These are phyloP conservation scores for Ctenosaura bakeri DNA, from an alignment of 2,797 vertebrate genomes.

Conservation along the genomic window DNA sequence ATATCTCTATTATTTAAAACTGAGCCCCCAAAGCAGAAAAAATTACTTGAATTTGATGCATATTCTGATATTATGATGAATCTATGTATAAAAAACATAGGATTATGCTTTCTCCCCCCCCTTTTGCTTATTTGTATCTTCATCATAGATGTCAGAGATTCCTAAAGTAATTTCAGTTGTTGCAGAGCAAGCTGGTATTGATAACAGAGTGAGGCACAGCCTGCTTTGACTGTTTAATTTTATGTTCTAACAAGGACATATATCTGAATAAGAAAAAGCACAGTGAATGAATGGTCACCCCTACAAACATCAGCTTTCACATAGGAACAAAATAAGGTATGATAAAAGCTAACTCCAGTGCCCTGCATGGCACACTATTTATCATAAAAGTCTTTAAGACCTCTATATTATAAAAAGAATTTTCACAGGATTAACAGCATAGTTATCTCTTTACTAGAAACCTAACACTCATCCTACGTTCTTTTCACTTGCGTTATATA, in stretches of 20 bases:
- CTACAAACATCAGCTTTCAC: not conserved
- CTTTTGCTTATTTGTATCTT: too few species aligned
- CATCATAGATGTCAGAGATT: too few species aligned
- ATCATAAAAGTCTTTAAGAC: not conserved
- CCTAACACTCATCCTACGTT: not conserved
- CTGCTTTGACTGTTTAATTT: too few species aligned
- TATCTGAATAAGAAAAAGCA: not conserved
- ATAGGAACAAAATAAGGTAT: conserved; percentile 25
- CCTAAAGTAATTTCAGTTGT: too few species aligned
- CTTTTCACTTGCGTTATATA: not conserved
- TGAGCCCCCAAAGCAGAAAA: too few species aligned
- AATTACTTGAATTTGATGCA: too few species aligned
- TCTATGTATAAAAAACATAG: too few species aligned
- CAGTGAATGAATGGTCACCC: not conserved
- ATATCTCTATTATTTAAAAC: too few species aligned
- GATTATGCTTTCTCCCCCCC: too few species aligned
- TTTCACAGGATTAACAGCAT: conserved; percentile 16
- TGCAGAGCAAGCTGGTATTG: too few species aligned
- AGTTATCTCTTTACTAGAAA: not conserved
- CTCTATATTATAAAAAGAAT: not conserved
- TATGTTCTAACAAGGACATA: not conserved
- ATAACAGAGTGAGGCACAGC: too few species aligned
- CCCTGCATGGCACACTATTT: fast-evolving
- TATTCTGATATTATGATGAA: too few species aligned
- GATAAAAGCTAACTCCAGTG: not conserved